phyloP scores from a whole-genome alignment of 2,113 vertebrate genomes.

The Colaptes auratus region DNA sequence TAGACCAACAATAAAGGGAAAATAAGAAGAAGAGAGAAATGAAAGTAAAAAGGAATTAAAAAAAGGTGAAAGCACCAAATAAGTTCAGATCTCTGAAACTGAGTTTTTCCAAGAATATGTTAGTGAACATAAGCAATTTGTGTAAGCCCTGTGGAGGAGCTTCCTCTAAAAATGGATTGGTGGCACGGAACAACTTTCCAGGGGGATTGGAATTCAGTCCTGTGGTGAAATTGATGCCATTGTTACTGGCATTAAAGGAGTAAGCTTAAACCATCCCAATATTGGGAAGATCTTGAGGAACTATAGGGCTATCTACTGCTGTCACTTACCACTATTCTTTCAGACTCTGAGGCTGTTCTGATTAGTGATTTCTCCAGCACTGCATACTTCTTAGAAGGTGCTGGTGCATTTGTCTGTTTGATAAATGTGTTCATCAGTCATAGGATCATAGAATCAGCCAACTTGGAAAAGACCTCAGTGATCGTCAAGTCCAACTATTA shows the following conservation, averaged over 20 bases:
- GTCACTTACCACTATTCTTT: conserved; percentile 25
- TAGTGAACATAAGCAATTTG: not conserved
- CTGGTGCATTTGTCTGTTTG: conserved; percentile 13
- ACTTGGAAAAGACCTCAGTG: too few species aligned
- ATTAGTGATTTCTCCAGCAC: conserved; percentile 54
- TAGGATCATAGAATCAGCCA: too few species aligned
- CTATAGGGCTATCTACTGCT: not conserved
- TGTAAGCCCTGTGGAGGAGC: not conserved
- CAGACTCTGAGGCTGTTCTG: conserved; percentile 52
- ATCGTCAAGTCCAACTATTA: too few species aligned
- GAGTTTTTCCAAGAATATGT: not conserved
- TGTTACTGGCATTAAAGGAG: not conserved
- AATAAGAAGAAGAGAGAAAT: too few species aligned
- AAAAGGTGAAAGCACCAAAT: not conserved
- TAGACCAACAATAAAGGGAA: not conserved
- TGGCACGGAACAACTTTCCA: not conserved
- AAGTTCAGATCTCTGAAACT: not conserved
- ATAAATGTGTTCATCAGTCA: not conserved
- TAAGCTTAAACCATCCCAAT: not conserved
- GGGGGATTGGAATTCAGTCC: not conserved
- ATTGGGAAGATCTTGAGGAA: not conserved
- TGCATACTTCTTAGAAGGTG: conserved; percentile 25
- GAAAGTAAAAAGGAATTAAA: too few species aligned
- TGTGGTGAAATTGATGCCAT: not conserved
- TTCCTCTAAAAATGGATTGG: not conserved